Evolutionary conservation across 2,888 invertebrate species (phyloP).

Genomic region (Sinotaia quadrata): DNA sequence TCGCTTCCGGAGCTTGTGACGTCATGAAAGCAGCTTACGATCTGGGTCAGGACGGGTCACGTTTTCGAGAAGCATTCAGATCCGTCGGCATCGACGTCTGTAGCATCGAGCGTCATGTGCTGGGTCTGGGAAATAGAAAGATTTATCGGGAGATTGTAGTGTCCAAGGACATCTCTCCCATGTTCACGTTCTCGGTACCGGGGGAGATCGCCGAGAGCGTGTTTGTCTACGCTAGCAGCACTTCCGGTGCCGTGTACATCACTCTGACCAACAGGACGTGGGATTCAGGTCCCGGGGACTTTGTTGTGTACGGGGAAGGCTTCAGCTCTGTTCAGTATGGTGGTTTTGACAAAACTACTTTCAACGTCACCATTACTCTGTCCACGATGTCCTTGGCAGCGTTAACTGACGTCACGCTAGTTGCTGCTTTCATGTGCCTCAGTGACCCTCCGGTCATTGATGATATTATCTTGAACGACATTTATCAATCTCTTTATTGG

Average conservation of each 20-base stretch:
- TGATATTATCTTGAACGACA: too few species aligned
- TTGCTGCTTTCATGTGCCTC: constrained; percentile 1
- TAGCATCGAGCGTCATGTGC: constrained; percentile 1
- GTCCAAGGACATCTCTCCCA: constrained; percentile 13
- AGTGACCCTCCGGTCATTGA: too few species aligned
- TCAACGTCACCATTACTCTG: background rate
- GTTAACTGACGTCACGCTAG: constrained; percentile 1
- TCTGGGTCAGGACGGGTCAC: constrained; percentile 39
- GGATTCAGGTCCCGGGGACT: background rate
- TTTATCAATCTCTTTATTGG: too few species aligned
- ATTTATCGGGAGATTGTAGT: constrained; percentile 3
- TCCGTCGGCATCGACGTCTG: constrained; percentile 44
- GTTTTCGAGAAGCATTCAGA: constrained; percentile 43
- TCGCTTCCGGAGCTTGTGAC: constrained; percentile 50
- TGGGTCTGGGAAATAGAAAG: constrained; percentile 4
- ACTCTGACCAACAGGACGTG: background rate
- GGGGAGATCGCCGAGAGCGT: constrained; percentile 2
- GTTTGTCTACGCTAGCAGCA: constrained; percentile 1
- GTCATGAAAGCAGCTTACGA: constrained; percentile 51
- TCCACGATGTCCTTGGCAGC: background rate
- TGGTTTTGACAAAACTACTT: background rate
- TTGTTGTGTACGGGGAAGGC: constrained; percentile 1
- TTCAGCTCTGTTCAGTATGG: constrained; percentile 5
- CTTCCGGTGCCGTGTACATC: constrained; percentile 3
- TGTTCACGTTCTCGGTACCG: background rate